These are phyloP conservation scores for Xerus rutilus DNA, from an alignment of 2,797 vertebrate species.

Conservation along the genomic window DNA sequence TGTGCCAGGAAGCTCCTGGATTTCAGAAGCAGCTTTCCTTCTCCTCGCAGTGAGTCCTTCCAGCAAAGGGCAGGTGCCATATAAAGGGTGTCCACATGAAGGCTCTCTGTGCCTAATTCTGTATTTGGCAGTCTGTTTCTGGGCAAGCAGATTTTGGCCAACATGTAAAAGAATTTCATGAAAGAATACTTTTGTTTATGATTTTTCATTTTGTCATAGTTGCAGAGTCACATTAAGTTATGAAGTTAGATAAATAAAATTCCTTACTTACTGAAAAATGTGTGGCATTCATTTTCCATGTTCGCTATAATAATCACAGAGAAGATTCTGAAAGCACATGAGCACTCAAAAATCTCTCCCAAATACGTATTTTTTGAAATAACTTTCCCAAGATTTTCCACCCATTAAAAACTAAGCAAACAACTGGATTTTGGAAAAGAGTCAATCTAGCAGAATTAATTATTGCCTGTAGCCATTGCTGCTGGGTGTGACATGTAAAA, in stretches of 20 bases:
- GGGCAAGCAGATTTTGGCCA: neutral
- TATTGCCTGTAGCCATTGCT: neutral
- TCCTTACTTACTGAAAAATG: conserved; percentile 58
- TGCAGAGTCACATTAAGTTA: conserved; percentile 50
- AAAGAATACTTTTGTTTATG: conserved; percentile 52
- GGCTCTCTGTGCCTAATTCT: neutral
- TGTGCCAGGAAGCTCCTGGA: neutral
- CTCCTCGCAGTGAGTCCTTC: neutral
- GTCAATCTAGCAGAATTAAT: neutral
- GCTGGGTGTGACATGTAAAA: neutral
- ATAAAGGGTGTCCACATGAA: neutral
- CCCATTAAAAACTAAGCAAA: neutral
- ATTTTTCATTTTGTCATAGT: conserved; percentile 43
- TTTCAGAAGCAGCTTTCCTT: neutral
- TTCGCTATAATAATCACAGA: conserved; percentile 27
- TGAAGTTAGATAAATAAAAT: conserved; percentile 60
- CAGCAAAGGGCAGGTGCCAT: no score
- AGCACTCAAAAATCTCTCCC: neutral
- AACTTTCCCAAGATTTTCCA: neutral
- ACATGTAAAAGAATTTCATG: conserved; percentile 1
- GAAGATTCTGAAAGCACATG: conserved; percentile 23
- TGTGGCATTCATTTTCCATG: conserved; percentile 16
- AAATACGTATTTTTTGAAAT: neutral
- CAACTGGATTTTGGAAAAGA: conserved; percentile 22
- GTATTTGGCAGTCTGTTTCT: neutral